phyloP scores from a whole-genome alignment of 2,888 invertebrate species.

The Scaptomyza caliginosa region DNA sequence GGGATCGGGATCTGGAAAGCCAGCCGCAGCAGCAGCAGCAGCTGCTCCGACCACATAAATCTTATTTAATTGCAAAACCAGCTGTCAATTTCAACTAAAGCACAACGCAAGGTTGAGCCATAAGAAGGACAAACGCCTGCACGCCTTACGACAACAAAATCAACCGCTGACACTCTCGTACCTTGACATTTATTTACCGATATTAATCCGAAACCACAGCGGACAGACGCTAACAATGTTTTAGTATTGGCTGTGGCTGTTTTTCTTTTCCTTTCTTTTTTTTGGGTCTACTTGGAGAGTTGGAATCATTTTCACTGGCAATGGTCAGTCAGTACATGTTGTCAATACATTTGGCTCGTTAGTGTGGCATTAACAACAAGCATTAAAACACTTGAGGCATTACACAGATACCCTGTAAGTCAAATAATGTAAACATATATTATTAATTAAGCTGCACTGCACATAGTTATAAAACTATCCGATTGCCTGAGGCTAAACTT shows the following conservation, averaged over 20 bases:
- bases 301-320: slow-evolving; percentile 19
- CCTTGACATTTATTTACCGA: slow-evolving; percentile 68
- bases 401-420: neutral
- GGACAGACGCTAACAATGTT: slow-evolving; percentile 19
- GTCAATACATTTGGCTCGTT: slow-evolving; percentile 46
- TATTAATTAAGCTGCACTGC: no score
- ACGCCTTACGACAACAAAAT: slow-evolving; percentile 34
- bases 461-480: neutral
- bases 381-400: neutral
- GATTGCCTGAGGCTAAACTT: neutral
- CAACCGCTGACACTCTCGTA: slow-evolving; percentile 53
- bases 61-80: slow-evolving; percentile 78
- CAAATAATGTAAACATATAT: no score
- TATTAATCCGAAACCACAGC: slow-evolving; percentile 23
- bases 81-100: slow-evolving; percentile 72
- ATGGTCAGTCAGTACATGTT: slow-evolving; percentile 26
- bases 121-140: slow-evolving; percentile 9
- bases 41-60: slow-evolving; percentile 64
- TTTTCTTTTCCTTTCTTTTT: slow-evolving; percentile 27
- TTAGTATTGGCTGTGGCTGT: slow-evolving; percentile 20
- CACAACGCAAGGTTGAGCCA: slow-evolving; percentile 15
- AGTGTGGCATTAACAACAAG: slow-evolving; percentile 26
- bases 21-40: slow-evolving; percentile 13
- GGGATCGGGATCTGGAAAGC: neutral
- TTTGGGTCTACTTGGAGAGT: slow-evolving; percentile 45